Percentiles rank a stretch among this genome's conserved stretches.
Conservation (phyloP, 2,888 invertebrate species). For the Rhyacophila evoluta region DNA sequence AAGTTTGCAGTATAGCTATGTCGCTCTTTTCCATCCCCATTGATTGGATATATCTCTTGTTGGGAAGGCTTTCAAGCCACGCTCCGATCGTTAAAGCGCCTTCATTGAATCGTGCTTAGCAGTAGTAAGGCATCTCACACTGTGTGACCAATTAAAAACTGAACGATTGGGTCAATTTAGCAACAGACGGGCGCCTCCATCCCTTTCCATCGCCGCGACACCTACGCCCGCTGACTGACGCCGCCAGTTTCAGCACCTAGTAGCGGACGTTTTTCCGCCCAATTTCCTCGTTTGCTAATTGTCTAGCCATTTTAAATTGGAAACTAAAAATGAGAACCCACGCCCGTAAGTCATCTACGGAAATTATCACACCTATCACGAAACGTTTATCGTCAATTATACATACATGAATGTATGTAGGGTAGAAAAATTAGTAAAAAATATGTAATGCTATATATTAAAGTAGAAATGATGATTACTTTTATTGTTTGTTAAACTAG, state of each 20-base stretch:
- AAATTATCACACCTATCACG: not conserved
- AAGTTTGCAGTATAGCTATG: not conserved
- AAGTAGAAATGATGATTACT: no score
- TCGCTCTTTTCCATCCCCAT: not conserved
- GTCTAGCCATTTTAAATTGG: not conserved
- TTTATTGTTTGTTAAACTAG: no score
- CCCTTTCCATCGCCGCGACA: not conserved
- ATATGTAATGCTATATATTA: no score
- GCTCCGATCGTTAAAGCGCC: not conserved
- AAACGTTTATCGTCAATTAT: not conserved
- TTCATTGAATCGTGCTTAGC: constrained; percentile 7
- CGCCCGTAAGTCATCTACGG: not conserved
- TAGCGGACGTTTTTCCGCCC: not conserved
- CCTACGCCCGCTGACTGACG: not conserved
- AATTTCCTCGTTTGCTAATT: not conserved
- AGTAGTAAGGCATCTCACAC: not conserved
- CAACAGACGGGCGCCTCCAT: not conserved
- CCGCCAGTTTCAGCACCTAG: not conserved
- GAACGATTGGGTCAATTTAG: constrained; percentile 32
- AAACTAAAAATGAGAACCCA: not conserved
- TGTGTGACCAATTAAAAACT: constrained; percentile 32
- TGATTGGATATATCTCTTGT: not conserved
- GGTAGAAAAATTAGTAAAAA: no score
- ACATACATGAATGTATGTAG: no score
- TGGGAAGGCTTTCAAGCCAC: not conserved